phyloP scores from a whole-genome alignment of 2,113 vertebrate species.

The Anarhynchus alexandrinus region DNA sequence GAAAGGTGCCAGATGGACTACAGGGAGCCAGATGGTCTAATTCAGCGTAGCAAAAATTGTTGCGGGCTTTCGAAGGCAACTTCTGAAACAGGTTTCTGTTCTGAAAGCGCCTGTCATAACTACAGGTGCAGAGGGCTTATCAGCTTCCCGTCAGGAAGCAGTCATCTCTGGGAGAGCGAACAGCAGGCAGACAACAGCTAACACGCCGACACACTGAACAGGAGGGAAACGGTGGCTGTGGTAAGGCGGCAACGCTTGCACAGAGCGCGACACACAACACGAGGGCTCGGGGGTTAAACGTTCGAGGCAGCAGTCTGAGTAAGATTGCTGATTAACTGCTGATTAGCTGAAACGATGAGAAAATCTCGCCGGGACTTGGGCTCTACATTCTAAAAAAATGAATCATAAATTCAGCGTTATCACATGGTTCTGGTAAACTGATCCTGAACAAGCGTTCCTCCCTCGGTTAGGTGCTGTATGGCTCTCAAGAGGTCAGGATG shows the following conservation, averaged over 20 bases:
- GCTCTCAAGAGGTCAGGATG: not conserved
- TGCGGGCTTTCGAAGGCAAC: not conserved
- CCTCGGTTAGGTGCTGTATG: not conserved
- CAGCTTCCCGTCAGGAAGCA: not conserved
- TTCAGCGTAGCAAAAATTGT: not conserved
- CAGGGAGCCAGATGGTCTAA: not conserved
- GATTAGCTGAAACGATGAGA: not conserved
- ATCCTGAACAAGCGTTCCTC: not conserved
- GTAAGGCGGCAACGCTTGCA: not conserved
- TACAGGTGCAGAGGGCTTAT: not conserved
- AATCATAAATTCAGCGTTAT: not conserved
- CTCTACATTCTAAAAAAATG: not conserved
- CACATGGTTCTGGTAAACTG: not conserved
- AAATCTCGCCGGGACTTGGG: not conserved
- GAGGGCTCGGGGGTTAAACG: not conserved
- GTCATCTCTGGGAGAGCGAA: not conserved
- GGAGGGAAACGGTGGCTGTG: not conserved
- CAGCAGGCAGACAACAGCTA: not conserved
- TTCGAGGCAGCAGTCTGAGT: not conserved
- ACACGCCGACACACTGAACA: not conserved
- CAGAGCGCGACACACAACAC: not conserved
- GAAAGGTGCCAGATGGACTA: not conserved
- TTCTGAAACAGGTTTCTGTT: not conserved
- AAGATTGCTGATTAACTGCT: not conserved
- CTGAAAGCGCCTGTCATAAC: not conserved